Evolutionary conservation across 1,140 invertebrate genomes (phyloP), one percentile per base, ranked within the genome.

Genomic region (Hypsibius dujardini): DNA sequence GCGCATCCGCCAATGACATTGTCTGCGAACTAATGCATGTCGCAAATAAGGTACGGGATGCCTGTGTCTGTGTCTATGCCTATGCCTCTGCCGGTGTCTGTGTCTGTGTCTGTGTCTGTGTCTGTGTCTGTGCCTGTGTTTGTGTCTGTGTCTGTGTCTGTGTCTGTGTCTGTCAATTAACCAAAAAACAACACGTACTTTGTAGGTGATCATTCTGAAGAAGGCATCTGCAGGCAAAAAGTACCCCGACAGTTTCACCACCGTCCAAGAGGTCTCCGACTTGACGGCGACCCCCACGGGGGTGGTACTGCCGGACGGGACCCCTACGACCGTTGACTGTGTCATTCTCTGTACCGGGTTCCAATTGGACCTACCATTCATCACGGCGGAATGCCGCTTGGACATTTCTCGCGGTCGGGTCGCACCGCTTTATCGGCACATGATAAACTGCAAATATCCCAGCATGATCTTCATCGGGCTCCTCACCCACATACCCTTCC

Each of bases 1-100:
- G 89, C 28, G 87, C 90, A 7, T 93, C 90, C 15, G 91, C 90
- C 1, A 77, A 84, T 59, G 90, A 93, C 78, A 85, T 93, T 62
- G 84, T 87, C 0, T 76, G 90, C 60, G 89, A 92, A 75, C 84
- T 92, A 74, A 85, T 87, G 12, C 77, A 78, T 69, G 82, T 83
- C 14, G 86, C 88, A 0, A 77, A 83, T 73, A 79, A 83, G 72
- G 87, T 89, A 28, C 71, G 28, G 28, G 28, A 28, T 28, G 28
- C 28, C 28, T 28, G 28, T 28, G 28, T 28, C 28, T 28, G 28
- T 28, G 28, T 28, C 28, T 28, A 28, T 28, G 28, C 28, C 28
- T 28, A 28, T 28, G 28, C 28, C 28, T 28, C 28, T 28, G 28
- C 28, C 28, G 28, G 28, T 28, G 28, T 28, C 28, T 28, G 28